A percentile compares a stretch with the other conserved stretches of the same genome.
phyloP scores from a whole-genome alignment of 2,888 invertebrate species.

The Cyaniris semiargus region DNA sequence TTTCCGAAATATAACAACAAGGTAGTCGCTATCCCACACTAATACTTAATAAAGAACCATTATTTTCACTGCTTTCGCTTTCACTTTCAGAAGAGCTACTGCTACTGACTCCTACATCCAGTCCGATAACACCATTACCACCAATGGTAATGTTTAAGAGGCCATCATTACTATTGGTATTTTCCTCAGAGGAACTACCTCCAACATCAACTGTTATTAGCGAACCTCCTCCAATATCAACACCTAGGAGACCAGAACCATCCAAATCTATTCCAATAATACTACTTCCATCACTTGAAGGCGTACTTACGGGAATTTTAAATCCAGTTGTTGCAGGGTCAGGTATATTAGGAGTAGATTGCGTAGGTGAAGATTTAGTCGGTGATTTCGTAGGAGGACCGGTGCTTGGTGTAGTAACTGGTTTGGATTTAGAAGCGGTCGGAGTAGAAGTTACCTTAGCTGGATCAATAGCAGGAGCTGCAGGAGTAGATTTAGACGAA shows the following conservation, averaged over 20 bases:
- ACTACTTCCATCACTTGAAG: not conserved
- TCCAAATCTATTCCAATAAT: not conserved
- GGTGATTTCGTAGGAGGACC: not conserved
- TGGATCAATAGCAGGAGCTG: not conserved
- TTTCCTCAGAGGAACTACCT: not conserved
- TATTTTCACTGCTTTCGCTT: not conserved
- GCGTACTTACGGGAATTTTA: not conserved
- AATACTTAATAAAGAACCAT: not conserved
- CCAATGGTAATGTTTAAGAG: not conserved
- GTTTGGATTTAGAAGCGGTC: not conserved
- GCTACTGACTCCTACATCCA: not conserved
- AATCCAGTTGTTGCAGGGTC: not conserved
- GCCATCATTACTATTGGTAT: not conserved
- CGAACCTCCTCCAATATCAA: not conserved
- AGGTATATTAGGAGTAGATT: not conserved
- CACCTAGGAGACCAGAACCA: not conserved
- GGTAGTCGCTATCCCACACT: not conserved
- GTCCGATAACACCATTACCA: not conserved
- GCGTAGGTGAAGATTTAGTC: not conserved
- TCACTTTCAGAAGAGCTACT: slow-evolving; percentile 15
- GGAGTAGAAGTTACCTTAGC: not conserved
- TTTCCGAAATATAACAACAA: not conserved
- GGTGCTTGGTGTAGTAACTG: not conserved
- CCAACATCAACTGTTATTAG: not conserved
- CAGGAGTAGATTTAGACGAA: not conserved